Conservation (phyloP, 2,113 vertebrate species). For the Sceloporus undulatus region DNA sequence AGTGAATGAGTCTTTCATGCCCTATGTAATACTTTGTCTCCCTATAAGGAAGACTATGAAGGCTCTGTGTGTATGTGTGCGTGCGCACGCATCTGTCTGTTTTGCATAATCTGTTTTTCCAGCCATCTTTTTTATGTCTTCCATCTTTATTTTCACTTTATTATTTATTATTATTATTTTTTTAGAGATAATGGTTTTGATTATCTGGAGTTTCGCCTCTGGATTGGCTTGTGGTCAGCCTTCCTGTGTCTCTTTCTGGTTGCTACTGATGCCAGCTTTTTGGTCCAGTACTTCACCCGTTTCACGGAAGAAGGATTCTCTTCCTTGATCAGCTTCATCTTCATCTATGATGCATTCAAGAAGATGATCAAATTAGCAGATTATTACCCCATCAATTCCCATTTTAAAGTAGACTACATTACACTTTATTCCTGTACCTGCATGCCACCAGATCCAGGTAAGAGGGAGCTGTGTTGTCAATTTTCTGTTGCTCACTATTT, state of each 20-base stretch:
- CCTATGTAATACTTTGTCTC: background rate
- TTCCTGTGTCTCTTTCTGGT: constrained; percentile 93
- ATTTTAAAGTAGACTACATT: constrained; percentile 85
- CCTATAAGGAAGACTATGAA: background rate
- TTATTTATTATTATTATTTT: background rate
- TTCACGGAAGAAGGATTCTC: constrained; percentile 99
- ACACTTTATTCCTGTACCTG: constrained; percentile 92
- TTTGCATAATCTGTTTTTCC: background rate
- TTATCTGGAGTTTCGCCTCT: constrained; percentile 97
- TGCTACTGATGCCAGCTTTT: constrained; percentile 93
- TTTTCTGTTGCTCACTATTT: background rate
- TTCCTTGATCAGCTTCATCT: constrained; percentile 98
- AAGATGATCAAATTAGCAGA: constrained; percentile 96
- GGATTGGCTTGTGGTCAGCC: constrained; percentile 98
- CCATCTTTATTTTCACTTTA: background rate
- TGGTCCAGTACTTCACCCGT: constrained; percentile 98
- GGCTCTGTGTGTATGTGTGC: too few species aligned
- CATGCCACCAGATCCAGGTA: constrained; percentile 85
- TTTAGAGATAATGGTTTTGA: constrained; percentile 90
- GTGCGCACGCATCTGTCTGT: too few species aligned
- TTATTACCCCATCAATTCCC: constrained; percentile 92
- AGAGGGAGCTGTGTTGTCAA: constrained; percentile 28
- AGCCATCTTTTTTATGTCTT: too few species aligned
- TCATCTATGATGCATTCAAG: constrained; percentile 98
- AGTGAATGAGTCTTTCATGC: too few species aligned